Conservation (phyloP, 2,797 vertebrate species). For the Acipenser ruthenus region DNA sequence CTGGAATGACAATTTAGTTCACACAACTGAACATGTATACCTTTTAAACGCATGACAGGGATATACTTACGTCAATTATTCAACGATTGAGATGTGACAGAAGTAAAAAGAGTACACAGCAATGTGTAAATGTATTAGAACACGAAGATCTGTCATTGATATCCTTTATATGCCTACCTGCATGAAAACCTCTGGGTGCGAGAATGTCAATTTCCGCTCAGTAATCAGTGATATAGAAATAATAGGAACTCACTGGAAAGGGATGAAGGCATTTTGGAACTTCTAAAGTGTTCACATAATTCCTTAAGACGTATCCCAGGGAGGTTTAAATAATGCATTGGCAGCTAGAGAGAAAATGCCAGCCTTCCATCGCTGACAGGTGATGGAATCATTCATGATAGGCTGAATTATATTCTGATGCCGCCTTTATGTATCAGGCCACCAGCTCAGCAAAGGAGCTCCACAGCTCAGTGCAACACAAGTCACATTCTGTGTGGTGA, state of each 20-base stretch:
- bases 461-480: no score
- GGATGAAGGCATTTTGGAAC: constrained; percentile 37
- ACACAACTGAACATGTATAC: no score
- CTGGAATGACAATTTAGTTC: no score
- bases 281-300: constrained; percentile 34
- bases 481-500: no score
- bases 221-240: neutral
- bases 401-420: neutral
- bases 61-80: no score
- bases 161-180: constrained; percentile 3
- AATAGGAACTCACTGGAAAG: constrained; percentile 7
- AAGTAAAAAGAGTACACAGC: no score
- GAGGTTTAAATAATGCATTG: constrained; percentile 10
- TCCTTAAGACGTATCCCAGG: constrained; percentile 17
- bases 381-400: neutral
- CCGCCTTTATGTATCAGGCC: neutral
- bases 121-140: no score
- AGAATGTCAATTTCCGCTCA: no score
- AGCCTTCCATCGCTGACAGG: constrained; percentile 2
- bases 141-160: constrained; percentile 17
- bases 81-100: no score
- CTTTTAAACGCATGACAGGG: no score
- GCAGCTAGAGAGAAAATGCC: constrained; percentile 10
- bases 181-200: neutral
- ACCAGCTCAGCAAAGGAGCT: no score